These are phyloP conservation scores for Xestoiulus laeticollis DNA, from an alignment of 2,888 invertebrate genomes.

Conservation along the genomic window DNA sequence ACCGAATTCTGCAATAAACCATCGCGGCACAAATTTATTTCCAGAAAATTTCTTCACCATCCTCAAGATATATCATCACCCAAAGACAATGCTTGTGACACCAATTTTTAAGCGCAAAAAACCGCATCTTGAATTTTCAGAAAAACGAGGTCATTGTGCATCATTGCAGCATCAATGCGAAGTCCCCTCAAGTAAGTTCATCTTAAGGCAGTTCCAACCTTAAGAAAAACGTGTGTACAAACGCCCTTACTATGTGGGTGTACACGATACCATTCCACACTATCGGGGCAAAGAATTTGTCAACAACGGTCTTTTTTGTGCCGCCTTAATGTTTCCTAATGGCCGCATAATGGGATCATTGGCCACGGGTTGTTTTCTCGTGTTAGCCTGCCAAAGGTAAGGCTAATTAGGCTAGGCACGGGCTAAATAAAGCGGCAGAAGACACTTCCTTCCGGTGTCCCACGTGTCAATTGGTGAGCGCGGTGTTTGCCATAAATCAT, in stretches of 20 bases:
- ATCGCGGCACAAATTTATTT: no score
- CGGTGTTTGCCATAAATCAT: constrained; percentile 34
- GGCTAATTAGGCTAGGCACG: constrained; percentile 25
- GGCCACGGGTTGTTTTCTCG: constrained; percentile 20
- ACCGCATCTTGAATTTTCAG: not conserved
- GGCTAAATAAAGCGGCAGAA: constrained; percentile 25
- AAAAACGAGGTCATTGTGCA: not conserved
- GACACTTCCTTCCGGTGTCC: constrained; percentile 24
- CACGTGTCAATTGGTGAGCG: constrained; percentile 37
- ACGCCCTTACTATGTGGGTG: not conserved
- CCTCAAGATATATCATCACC: not conserved
- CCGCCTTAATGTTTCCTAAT: not conserved
- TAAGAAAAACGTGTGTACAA: not conserved
- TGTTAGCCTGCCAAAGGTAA: not conserved
- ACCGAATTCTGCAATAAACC: no score
- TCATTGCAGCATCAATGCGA: no score
- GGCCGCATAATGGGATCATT: constrained; percentile 33
- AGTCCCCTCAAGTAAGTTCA: no score
- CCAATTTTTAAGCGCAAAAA: not conserved
- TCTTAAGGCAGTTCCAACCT: no score
- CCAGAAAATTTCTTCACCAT: no score
- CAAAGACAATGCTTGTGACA: not conserved
- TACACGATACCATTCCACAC: not conserved
- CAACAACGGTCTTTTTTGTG: not conserved
- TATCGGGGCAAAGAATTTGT: not conserved